Base-by-base conservation (phyloP, 2,888 invertebrate genomes). In the Exephanes ischioxanthus region DNA sequence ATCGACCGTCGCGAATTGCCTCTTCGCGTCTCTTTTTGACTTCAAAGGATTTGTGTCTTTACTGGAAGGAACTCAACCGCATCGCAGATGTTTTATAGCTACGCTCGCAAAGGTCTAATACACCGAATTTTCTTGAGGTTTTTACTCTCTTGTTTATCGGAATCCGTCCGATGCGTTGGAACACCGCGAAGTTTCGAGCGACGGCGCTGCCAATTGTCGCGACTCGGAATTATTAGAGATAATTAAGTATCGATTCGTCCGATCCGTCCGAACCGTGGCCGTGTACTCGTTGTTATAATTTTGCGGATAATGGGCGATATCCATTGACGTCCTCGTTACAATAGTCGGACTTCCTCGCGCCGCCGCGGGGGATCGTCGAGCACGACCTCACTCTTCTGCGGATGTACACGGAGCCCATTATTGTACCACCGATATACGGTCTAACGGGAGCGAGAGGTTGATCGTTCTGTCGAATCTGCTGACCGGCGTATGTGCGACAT, bases 391-490 rank as follows among this genome's bases (percentile, higher is more conserved):
- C 41, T 51, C 53, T 71, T 73, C 58, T 11, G 14, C 51, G 9
- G 22, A 19, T 37, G 48, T 33, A n/a, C 45, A 26, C 22, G n/a
- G 11, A 1, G 48, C 26, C n/a, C 61, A 55, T 63, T 26, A n/a
- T 55, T 14, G 45, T 16, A 1, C 55, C 33, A 41, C 19, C 33
- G 51, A 53, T 30, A 45, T 71, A 51, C 1, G 26, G 26, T 71
- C 45, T 73, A 9, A 7, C 2, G 67, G 73, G 72, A 67, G 48
- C 37, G 22, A 67, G 58, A 77, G 76, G 55, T 80, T 67, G 77
- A 77, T 80, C 61, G 73, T 63, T 70, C 22, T 30, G 67, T 68
- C 80, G 51, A 37, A 72, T 58, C 84, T 61, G 68, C 63, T 48
- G 14, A 4, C 51, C 70, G 73, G 68, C n/a, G 66, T 26, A 66